Evolutionary conservation across 1,140 invertebrate species (phyloP).

Genomic region (Eupeodes corollae): DNA sequence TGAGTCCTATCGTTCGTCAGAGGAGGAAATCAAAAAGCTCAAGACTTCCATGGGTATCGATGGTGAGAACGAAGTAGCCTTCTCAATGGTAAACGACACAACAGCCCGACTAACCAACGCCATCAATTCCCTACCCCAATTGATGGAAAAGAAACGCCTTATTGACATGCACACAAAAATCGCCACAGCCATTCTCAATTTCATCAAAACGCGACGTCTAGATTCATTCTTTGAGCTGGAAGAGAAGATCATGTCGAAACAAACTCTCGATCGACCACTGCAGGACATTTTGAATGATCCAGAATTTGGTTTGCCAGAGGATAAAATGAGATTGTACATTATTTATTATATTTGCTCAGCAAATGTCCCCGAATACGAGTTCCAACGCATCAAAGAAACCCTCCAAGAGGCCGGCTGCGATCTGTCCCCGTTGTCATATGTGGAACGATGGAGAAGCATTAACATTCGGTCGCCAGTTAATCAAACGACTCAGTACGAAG

Average conservation of each 20-base stretch:
- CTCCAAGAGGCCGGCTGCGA: conserved; percentile 77
- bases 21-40: conserved; percentile 92
- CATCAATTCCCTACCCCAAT: conserved; percentile 88
- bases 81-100: conserved; percentile 82
- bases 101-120: conserved; percentile 89
- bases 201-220: conserved; percentile 81
- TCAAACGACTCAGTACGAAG: conserved; percentile 63
- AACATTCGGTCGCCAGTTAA: conserved; percentile 28
- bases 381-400: conserved; percentile 68
- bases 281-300: conserved; percentile 75
- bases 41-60: conserved; percentile 87
- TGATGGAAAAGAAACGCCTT: conserved; percentile 91
- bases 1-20: conserved; percentile 83
- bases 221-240: conserved; percentile 96
- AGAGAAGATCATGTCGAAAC: conserved; percentile 90
- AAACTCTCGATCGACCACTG: conserved; percentile 60
- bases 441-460: conserved; percentile 71
- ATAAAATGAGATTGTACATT: conserved; percentile 90
- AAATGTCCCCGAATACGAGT: conserved; percentile 68
- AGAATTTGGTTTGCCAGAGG: conserved; percentile 75
- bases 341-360: conserved; percentile 84
- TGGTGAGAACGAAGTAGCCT: conserved; percentile 59
- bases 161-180: conserved; percentile 99
- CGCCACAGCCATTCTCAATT: conserved; percentile 86
- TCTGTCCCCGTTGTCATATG: conserved; percentile 67